phyloP scores from a whole-genome alignment of 2,888 invertebrate genomes.

The Argynnis bischoffii region DNA sequence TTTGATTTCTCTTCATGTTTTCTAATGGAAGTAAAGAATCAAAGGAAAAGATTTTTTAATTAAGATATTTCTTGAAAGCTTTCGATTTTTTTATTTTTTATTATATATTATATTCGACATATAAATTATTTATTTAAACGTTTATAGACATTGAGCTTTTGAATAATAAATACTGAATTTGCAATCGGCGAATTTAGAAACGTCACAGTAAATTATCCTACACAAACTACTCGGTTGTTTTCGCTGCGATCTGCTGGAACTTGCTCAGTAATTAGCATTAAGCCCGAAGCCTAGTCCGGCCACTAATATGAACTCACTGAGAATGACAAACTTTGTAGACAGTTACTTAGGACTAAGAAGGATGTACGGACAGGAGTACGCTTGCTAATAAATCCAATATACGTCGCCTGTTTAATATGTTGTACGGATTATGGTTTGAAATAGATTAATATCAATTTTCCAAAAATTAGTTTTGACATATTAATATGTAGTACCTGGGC shows the following conservation, averaged over 20 bases:
- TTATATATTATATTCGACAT: background rate
- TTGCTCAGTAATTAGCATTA: slow-evolving; percentile 32
- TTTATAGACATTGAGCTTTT: no score
- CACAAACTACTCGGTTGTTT: slow-evolving; percentile 12
- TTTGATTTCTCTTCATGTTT: background rate
- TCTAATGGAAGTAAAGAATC: no score
- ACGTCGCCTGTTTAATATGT: background rate
- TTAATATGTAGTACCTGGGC: no score
- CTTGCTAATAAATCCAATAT: slow-evolving; percentile 8
- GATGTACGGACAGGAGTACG: slow-evolving; percentile 5
- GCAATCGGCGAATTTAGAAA: no score
- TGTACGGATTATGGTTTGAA: no score
- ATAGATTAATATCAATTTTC: no score
- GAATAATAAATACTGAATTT: background rate
- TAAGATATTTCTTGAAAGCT: slow-evolving; percentile 8
- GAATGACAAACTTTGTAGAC: slow-evolving; percentile 33
- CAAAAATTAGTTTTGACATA: no score
- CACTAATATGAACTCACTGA: slow-evolving; percentile 26
- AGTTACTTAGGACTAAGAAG: slow-evolving; percentile 30
- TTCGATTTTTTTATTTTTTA: background rate
- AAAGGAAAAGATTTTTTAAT: slow-evolving; percentile 3
- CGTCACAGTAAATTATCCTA: background rate
- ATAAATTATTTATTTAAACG: background rate
- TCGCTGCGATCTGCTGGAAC: slow-evolving; percentile 23
- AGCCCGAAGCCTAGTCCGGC: slow-evolving; percentile 25